Percentiles rank a stretch among this genome's conserved stretches.
phyloP scores from a whole-genome alignment of 2,888 invertebrate species.

The Unio delphinus region DNA sequence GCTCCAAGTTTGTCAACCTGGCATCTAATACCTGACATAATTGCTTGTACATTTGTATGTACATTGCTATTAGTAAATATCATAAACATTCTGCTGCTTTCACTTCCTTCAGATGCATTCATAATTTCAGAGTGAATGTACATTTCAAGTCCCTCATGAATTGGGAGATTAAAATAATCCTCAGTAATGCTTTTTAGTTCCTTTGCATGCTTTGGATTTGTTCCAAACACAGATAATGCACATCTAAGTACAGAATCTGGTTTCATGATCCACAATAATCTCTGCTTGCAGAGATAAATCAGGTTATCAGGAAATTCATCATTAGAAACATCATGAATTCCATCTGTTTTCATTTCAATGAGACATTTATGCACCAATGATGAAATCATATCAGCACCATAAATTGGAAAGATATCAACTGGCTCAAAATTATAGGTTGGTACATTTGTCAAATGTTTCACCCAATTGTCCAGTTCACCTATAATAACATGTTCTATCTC shows the following conservation, averaged over 20 bases:
- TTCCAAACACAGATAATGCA: background rate
- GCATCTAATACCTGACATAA: background rate
- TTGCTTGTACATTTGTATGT: conserved; percentile 13
- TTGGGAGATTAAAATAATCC: conserved; percentile 26
- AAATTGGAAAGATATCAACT: conserved; percentile 32
- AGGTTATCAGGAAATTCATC: background rate
- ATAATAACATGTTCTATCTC: conserved; percentile 9
- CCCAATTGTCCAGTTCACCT: conserved; percentile 15
- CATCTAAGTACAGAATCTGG: conserved; percentile 35
- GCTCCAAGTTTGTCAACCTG: conserved; percentile 39
- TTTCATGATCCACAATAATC: conserved; percentile 27
- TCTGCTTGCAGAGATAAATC: conserved; percentile 15
- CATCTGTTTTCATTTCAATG: too few species aligned
- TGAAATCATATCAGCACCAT: conserved; percentile 30
- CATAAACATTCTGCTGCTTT: conserved; percentile 13
- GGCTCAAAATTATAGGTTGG: conserved; percentile 10
- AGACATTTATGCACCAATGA: conserved; percentile 20
- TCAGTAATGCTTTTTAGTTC: background rate
- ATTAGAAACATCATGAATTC: background rate
- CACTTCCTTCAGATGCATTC: too few species aligned
- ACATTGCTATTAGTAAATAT: conserved; percentile 42
- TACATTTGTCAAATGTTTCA: conserved; percentile 9
- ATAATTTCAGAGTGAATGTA: background rate
- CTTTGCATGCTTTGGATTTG: conserved; percentile 3
- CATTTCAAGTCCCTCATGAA: conserved; percentile 30